A percentile compares a stretch with the other conserved stretches of the same genome.
phyloP scores from a whole-genome alignment of 1,140 invertebrate species.

The Neodiprion pinetum region DNA sequence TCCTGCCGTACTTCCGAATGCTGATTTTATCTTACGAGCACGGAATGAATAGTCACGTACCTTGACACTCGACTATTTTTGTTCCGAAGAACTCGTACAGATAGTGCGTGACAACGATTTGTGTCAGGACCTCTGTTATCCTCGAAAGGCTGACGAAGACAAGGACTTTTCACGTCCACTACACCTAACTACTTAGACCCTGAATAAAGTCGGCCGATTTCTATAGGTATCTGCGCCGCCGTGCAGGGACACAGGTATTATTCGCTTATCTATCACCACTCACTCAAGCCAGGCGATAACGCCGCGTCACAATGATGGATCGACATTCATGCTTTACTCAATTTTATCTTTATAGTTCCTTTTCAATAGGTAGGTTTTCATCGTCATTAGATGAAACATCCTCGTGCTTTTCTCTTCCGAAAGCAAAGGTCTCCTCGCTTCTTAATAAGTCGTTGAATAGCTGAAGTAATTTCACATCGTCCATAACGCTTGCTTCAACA shows the following conservation, averaged over 20 bases:
- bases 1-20: too few relatives aligned
- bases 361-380: not conserved
- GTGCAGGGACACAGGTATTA: not conserved
- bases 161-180: too few relatives aligned
- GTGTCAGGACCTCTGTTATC: too few relatives aligned
- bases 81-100: too few relatives aligned
- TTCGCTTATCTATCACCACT: not conserved
- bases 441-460: not conserved
- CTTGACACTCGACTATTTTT: too few relatives aligned
- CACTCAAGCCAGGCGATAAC: not conserved
- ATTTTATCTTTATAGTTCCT: slow-evolving; percentile 10
- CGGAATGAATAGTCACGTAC: too few relatives aligned
- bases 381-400: slow-evolving; percentile 5
- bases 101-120: too few relatives aligned
- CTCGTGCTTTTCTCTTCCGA: not conserved
- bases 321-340: not conserved
- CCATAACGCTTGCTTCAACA: too few relatives aligned
- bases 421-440: not conserved
- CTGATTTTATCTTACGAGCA: too few relatives aligned
- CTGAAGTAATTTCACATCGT: not conserved
- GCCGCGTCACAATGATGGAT: slow-evolving; percentile 8
- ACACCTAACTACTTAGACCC: not conserved
- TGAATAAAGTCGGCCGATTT: not conserved
- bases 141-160: too few relatives aligned
- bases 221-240: not conserved